Conservation (phyloP, 2,113 vertebrate genomes). For the Myotis davidii region DNA sequence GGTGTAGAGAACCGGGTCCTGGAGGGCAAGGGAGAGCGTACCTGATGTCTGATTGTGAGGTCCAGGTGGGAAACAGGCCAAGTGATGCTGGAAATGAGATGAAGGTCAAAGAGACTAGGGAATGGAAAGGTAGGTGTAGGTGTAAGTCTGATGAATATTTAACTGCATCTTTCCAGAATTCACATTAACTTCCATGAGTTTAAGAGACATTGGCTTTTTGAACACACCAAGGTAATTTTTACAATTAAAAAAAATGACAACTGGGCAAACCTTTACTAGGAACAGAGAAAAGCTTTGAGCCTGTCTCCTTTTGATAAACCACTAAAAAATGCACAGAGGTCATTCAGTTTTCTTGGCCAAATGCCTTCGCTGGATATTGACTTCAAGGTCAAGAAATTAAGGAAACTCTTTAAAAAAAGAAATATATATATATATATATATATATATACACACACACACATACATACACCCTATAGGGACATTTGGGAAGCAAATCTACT, state of each 20-base stretch:
- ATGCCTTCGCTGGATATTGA: background rate
- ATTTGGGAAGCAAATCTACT: background rate
- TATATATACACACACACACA: too few relatives aligned
- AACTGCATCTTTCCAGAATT: background rate
- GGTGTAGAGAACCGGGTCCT: background rate
- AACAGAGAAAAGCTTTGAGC: constrained; percentile 41
- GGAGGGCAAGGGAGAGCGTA: background rate
- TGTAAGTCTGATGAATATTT: background rate
- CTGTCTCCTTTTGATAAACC: constrained; percentile 63
- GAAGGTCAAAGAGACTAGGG: background rate
- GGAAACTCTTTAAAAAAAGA: background rate
- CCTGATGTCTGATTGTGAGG: background rate
- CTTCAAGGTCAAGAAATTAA: constrained; percentile 2
- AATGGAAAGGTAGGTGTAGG: background rate
- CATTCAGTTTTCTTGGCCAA: background rate
- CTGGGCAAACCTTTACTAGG: background rate
- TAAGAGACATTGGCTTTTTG: background rate
- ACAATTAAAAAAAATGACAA: background rate
- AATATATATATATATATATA: too few relatives aligned
- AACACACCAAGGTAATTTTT: constrained; percentile 2
- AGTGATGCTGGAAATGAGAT: background rate
- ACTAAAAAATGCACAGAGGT: background rate
- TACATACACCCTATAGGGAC: background rate
- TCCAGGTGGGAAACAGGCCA: background rate
- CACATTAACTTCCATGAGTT: background rate